Evolutionary conservation across 2,888 invertebrate species (phyloP), one percentile per base, ranked within the genome.

Genomic region (Eristalis intricaria): DNA sequence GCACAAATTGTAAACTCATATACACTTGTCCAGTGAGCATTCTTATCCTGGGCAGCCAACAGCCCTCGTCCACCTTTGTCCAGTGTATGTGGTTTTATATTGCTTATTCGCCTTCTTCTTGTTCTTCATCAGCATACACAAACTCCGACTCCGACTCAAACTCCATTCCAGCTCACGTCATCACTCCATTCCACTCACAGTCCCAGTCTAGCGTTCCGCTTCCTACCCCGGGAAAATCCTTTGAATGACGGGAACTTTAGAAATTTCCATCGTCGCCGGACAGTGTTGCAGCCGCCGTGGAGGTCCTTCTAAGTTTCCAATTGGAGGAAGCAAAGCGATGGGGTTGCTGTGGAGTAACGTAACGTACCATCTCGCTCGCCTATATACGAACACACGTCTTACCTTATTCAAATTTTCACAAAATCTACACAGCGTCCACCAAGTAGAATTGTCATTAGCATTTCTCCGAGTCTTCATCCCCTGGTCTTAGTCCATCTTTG

Each of bases 321-420:
- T 11, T 50, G 71, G 56, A 64, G 43, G 70, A 58, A 68, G 64
- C 40, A 73, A 29, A 26, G 58, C 26, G 63, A 65, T 56, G 70
- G 65, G 63, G 58, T 66, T 68, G 63, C 81, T 77, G 71, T 77
- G 85, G 76, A 77, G 75, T 32, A 61, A 66, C 74, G 43, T 29
- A 56, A 63, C 74, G 43, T 29, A 38, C 23, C 38, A 58, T 64
- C 23, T 64, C 23, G 38, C 23, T 38, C 43, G 29, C 56, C 76
- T 66, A 58, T 64, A 23, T 65, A 77, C 26, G 60, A 29, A 64
- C 71, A 77, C 78, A 81, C 78, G 78, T 88, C 85, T 85, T 85
- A 79, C 86, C 82, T 86, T 85, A 85, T 88, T 81, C 78, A 88
- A 86, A 88, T 86, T 86, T 86, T 88, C 81, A 69, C 64, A 88